phyloP scores from a whole-genome alignment of 2,113 vertebrate genomes.

The Eublepharis macularius region DNA sequence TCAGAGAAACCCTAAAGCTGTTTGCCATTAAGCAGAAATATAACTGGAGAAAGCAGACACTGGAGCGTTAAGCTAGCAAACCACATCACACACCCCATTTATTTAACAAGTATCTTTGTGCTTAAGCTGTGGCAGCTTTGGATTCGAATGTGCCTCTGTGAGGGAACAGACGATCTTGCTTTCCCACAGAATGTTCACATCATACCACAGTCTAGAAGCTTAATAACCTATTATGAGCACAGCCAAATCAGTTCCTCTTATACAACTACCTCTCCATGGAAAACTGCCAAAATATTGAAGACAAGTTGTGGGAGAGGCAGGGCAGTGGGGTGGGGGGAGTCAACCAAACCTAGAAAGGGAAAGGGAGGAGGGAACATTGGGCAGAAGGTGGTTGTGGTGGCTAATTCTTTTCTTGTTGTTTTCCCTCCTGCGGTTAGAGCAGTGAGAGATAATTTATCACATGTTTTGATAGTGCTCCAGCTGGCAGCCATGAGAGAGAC shows the following conservation, averaged over 20 bases:
- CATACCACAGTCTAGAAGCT: slow-evolving; percentile 42
- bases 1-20: slow-evolving; percentile 39
- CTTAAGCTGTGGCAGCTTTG: slow-evolving; percentile 53
- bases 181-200: slow-evolving; percentile 61
- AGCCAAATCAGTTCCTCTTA: slow-evolving; percentile 64
- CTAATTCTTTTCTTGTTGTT: slow-evolving; percentile 61
- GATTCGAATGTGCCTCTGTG: slow-evolving; percentile 34
- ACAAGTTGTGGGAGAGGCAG: slow-evolving; percentile 28
- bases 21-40: slow-evolving; percentile 36
- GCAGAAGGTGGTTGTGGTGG: slow-evolving; percentile 56
- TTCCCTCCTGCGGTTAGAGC: slow-evolving; percentile 67
- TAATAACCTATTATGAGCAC: slow-evolving; percentile 64
- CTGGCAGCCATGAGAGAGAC: slow-evolving; percentile 77
- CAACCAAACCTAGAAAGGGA: accelerated
- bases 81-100: slow-evolving; percentile 52
- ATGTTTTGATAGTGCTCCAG: slow-evolving; percentile 80
- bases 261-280: slow-evolving; percentile 61
- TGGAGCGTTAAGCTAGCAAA: slow-evolving; percentile 35
- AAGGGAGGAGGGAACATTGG: background rate
- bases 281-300: slow-evolving; percentile 67
- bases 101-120: slow-evolving; percentile 67
- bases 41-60: slow-evolving; percentile 40
- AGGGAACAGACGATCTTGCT: slow-evolving; percentile 54
- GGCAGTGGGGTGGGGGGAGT: slow-evolving; percentile 45
- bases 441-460: slow-evolving; percentile 83